phyloP scores from a whole-genome alignment of 2,888 invertebrate genomes.

The Cerceris ruficornis region DNA sequence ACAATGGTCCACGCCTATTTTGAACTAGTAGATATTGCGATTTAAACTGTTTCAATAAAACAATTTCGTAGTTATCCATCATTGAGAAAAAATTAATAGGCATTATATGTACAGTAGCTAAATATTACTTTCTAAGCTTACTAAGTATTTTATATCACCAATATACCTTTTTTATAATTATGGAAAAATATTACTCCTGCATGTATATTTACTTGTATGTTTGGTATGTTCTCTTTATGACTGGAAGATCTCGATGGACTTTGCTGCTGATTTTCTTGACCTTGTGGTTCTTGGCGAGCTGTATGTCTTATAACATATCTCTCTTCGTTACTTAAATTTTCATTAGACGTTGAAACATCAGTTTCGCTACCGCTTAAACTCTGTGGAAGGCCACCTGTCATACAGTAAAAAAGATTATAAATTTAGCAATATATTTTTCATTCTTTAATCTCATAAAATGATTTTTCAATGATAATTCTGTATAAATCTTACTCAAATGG shows the following conservation, averaged over 20 bases:
- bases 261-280: conserved; percentile 90
- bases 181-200: too few species aligned
- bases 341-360: conserved; percentile 94
- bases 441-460: neutral
- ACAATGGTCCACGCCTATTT: neutral
- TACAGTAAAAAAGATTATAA: neutral
- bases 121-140: too few species aligned
- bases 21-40: neutral
- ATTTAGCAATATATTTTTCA: neutral
- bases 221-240: conserved; percentile 80
- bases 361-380: conserved; percentile 94
- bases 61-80: neutral
- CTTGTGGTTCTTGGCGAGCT: conserved; percentile 94
- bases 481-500: too few species aligned
- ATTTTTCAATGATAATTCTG: too few species aligned
- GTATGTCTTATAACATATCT: conserved; percentile 91
- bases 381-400: conserved; percentile 85
- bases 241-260: conserved; percentile 84
- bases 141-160: too few species aligned
- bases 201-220: conserved; percentile 74
- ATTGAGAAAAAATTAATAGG: neutral
- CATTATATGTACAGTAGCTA: neutral
- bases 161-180: too few species aligned
- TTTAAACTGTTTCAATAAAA: neutral
- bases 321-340: conserved; percentile 93